phyloP scores from a whole-genome alignment of 2,113 vertebrate genomes.

The Cinclus mexicanus region DNA sequence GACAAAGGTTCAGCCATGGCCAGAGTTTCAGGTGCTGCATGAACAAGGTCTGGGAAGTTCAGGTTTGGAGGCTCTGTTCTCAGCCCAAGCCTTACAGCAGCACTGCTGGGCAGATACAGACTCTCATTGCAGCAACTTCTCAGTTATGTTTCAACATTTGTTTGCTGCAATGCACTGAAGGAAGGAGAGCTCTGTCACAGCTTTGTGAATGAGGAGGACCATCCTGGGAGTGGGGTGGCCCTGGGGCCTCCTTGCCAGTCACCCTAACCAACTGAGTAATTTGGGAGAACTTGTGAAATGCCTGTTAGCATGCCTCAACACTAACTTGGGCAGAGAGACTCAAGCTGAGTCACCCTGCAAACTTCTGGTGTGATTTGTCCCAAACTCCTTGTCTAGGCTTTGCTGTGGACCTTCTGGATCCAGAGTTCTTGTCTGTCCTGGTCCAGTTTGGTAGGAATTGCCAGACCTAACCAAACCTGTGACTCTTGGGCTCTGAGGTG shows the following conservation, averaged over 20 bases:
- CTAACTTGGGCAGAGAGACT: not conserved
- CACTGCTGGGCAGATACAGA: not conserved
- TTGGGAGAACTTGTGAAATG: not conserved
- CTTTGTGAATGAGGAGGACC: not conserved
- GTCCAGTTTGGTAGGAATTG: not conserved
- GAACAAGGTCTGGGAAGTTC: not conserved
- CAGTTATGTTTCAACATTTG: not conserved
- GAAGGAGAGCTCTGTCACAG: rapidly evolving
- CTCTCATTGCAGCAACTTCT: rapidly evolving
- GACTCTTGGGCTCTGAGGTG: not conserved
- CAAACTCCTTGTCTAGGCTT: not conserved
- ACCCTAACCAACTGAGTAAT: rapidly evolving
- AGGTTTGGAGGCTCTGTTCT: not conserved
- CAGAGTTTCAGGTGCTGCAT: not conserved
- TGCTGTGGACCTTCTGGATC: not conserved
- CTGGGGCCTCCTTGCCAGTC: not conserved
- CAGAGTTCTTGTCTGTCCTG: not conserved
- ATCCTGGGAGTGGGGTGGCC: not conserved
- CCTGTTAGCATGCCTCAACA: not conserved
- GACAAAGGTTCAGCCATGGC: rapidly evolving
- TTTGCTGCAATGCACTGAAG: not conserved
- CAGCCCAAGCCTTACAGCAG: not conserved
- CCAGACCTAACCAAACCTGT: not conserved
- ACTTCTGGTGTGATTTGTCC: not conserved
- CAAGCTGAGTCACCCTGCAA: not conserved